phyloP scores from a whole-genome alignment of 2,113 vertebrate species.

The Leptobrachium ailaonicum region DNA sequence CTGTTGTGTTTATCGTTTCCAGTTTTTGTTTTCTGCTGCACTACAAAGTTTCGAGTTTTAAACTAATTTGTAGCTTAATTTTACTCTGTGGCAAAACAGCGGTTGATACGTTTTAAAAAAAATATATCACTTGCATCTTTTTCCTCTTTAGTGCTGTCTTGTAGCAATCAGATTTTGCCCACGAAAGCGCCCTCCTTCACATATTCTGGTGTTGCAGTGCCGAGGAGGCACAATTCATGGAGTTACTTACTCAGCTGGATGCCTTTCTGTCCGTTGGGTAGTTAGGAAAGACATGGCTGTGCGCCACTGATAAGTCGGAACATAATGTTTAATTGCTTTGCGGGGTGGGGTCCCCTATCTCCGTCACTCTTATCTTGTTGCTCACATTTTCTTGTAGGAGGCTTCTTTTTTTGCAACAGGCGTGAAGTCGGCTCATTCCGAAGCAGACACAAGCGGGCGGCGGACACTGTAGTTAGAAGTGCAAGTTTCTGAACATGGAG shows the following conservation, averaged over 20 bases:
- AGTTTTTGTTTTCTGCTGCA: no score
- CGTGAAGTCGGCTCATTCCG: not conserved
- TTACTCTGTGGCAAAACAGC: no score
- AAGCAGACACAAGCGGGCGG: not conserved
- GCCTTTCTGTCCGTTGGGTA: not conserved
- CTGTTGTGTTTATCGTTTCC: no score
- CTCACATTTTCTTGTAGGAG: conserved; percentile 13
- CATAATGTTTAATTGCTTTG: not conserved
- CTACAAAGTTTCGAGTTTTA: no score
- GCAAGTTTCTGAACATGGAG: not conserved
- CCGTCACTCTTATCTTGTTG: conserved; percentile 10
- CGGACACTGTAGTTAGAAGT: not conserved
- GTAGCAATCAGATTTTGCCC: no score
- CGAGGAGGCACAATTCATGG: not conserved
- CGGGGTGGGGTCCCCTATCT: conserved; percentile 14
- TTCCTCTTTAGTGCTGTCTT: no score
- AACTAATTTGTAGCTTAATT: no score
- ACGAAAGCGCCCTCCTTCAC: no score
- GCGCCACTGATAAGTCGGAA: conserved; percentile 12
- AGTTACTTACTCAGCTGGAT: conserved; percentile 7
- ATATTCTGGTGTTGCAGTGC: conserved; percentile 8
- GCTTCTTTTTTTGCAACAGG: not conserved
- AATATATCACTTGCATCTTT: no score
- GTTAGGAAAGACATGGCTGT: conserved; percentile 9
- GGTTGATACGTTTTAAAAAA: no score